A percentile compares a stretch with the other conserved stretches of the same genome.
Conservation (phyloP, 53 echinoderm and acorn worm species). For the Apostichopus leukothele region DNA sequence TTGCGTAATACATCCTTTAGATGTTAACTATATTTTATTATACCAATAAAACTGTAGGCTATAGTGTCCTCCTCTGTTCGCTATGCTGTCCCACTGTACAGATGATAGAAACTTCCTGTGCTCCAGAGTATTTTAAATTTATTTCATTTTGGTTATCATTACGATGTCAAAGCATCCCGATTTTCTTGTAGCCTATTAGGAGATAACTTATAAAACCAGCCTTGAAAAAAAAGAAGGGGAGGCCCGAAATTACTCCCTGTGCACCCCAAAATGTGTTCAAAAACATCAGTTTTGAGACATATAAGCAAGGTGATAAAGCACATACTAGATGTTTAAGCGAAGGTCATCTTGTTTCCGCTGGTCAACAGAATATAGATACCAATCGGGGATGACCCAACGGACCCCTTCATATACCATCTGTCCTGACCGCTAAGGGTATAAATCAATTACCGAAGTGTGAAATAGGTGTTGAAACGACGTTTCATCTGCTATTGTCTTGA, state of each 20-base stretch:
- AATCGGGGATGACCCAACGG: not conserved
- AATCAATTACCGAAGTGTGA: constrained; percentile 48
- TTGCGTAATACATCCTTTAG: too few relatives aligned
- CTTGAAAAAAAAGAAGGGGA: not conserved
- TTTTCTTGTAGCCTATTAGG: too few relatives aligned
- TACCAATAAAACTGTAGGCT: too few relatives aligned
- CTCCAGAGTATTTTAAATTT: too few relatives aligned
- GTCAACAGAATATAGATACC: not conserved
- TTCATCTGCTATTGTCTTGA: constrained; percentile 36
- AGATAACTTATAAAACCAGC: not conserved
- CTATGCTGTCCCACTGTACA: too few relatives aligned
- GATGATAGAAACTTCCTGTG: too few relatives aligned
- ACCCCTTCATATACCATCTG: constrained; percentile 14
- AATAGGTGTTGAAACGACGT: constrained; percentile 35
- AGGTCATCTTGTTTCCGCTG: constrained; percentile 40
- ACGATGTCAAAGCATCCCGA: too few relatives aligned
- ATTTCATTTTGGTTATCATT: too few relatives aligned
- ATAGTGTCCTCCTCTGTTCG: too few relatives aligned
- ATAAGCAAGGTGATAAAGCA: constrained; percentile 23
- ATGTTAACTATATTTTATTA: too few relatives aligned
- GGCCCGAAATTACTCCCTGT: not conserved
- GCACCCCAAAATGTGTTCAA: constrained; percentile 8
- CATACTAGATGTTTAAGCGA: constrained; percentile 10
- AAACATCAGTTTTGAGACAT: constrained; percentile 23
- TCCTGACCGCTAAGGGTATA: constrained; percentile 21